These are phyloP conservation scores for Prionailurus bengalensis DNA, from an alignment of 2,113 vertebrate genomes.

Conservation along the genomic window DNA sequence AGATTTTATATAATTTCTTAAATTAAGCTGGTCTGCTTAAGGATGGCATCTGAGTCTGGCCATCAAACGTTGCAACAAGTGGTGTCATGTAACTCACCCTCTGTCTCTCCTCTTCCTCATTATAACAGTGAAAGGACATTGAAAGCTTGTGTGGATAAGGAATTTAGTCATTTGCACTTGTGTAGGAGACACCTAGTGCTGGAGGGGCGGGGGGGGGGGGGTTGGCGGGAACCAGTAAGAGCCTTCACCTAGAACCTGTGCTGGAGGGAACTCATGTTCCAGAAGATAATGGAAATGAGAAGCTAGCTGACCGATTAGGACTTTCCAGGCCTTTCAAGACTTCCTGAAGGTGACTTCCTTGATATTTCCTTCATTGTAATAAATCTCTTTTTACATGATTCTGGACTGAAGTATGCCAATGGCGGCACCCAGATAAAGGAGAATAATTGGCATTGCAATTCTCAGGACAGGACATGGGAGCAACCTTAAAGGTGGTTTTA, in stretches of 20 bases:
- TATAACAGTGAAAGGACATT: not conserved
- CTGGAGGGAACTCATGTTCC: not conserved
- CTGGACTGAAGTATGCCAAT: not conserved
- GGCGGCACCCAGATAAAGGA: not conserved
- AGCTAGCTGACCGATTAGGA: not conserved
- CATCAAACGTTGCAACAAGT: not conserved
- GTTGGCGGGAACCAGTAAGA: not conserved
- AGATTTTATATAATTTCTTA: not conserved
- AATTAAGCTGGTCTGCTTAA: not conserved
- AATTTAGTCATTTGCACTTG: not conserved
- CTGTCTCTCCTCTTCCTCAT: not conserved
- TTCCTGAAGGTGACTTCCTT: not conserved
- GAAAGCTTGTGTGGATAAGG: not conserved
- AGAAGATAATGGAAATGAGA: not conserved
- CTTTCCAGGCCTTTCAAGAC: not conserved
- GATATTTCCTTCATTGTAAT: not conserved
- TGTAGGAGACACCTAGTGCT: not conserved
- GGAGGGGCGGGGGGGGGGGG: fast-evolving
- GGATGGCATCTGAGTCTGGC: not conserved
- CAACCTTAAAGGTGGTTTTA: not conserved
- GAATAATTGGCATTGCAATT: not conserved
- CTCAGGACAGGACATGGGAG: not conserved
- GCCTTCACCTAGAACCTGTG: not conserved
- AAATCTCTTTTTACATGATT: not conserved
- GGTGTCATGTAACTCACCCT: not conserved